These are phyloP conservation scores for Drosophila teissieri DNA, from an alignment of 1,140 invertebrate genomes.

Conservation along the genomic window DNA sequence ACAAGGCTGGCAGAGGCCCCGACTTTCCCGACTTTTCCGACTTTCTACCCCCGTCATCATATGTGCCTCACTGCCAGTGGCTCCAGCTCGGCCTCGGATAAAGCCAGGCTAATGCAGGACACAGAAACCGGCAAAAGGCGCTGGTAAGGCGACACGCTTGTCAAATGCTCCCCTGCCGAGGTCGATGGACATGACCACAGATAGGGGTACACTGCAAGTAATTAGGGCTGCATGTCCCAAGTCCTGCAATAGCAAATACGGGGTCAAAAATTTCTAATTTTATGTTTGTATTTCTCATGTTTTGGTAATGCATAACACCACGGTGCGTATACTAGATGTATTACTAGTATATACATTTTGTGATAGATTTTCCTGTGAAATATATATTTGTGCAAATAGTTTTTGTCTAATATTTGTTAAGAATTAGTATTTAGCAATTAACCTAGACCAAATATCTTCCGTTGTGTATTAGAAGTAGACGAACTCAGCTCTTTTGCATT, in stretches of 20 bases:
- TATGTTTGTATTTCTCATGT: background rate
- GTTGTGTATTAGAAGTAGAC: slow-evolving; percentile 1
- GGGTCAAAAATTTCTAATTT: too few species aligned
- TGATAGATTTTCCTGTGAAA: too few species aligned
- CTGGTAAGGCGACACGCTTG: slow-evolving; percentile 63
- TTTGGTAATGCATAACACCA: too few species aligned
- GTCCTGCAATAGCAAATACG: too few species aligned
- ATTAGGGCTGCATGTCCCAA: background rate
- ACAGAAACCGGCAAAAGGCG: slow-evolving; percentile 59
- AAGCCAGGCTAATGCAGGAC: slow-evolving; percentile 70
- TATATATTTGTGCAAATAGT: background rate
- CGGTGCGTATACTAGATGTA: too few species aligned
- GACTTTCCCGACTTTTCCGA: slow-evolving; percentile 1
- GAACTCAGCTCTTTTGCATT: slow-evolving; percentile 47
- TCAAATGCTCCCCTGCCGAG: slow-evolving; percentile 61
- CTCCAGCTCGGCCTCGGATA: slow-evolving; percentile 45
- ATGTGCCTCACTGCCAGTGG: slow-evolving; percentile 50
- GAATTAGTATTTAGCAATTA: background rate
- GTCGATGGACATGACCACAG: slow-evolving; percentile 38
- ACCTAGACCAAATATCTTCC: background rate
- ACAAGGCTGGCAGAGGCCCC: slow-evolving; percentile 51
- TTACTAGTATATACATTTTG: too few species aligned
- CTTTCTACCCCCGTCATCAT: slow-evolving; percentile 7
- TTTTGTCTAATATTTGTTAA: background rate
- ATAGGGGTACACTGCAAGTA: slow-evolving; percentile 4